Conservation (phyloP, 2,797 vertebrate species). For the Catostomus latipinnis region DNA sequence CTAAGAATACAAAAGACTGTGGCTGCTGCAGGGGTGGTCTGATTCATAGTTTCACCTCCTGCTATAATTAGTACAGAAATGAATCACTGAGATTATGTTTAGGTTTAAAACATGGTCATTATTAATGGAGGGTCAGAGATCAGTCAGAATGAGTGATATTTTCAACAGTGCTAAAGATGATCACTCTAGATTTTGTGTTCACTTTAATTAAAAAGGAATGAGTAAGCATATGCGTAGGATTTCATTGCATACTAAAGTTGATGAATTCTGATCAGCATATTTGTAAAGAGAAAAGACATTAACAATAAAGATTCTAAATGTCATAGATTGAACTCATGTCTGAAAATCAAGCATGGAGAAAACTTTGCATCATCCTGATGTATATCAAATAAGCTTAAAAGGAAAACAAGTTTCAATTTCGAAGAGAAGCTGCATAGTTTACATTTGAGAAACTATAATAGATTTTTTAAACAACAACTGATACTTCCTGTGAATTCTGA, state of each 20-base stretch:
- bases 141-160: conserved; percentile 12
- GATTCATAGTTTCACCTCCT: conserved; percentile 37
- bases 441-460: too few species aligned
- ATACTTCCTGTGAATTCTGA: too few species aligned
- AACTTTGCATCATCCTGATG: neutral
- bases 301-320: neutral
- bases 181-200: neutral
- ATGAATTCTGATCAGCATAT: neutral
- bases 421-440: neutral
- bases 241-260: too few species aligned
- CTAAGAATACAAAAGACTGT: conserved; percentile 1
- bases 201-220: neutral
- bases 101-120: conserved; percentile 26
- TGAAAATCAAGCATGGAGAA: neutral
- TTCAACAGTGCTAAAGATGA: neutral
- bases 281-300: neutral
- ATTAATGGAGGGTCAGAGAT: conserved; percentile 45
- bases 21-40: conserved; percentile 22
- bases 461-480: too few species aligned
- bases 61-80: conserved; percentile 28
- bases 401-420: neutral
- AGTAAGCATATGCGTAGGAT: neutral
- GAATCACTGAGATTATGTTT: conserved; percentile 35
- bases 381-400: neutral
- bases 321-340: neutral